These are phyloP conservation scores for Petrocephalus sullivani DNA, from an alignment of 2,797 vertebrate species.

Conservation along the genomic window DNA sequence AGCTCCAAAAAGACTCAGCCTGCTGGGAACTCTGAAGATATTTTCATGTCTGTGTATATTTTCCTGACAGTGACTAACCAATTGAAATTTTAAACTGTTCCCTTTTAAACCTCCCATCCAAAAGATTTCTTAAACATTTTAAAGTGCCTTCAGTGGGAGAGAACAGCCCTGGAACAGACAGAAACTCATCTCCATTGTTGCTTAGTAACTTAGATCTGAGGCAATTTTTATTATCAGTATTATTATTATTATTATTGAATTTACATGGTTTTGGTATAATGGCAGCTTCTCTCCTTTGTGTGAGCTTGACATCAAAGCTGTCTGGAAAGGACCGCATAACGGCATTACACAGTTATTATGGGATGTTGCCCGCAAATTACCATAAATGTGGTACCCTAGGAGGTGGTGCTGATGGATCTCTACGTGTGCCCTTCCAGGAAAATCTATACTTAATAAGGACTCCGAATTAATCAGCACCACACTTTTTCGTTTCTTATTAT, in stretches of 20 bases:
- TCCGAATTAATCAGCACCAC: background rate
- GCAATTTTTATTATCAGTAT: background rate
- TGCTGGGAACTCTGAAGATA: constrained; percentile 24
- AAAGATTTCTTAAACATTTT: constrained; percentile 58
- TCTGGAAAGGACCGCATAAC: background rate
- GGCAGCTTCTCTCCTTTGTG: constrained; percentile 26
- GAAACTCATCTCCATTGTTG: background rate
- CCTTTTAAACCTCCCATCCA: constrained; percentile 54
- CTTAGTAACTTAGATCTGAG: background rate
- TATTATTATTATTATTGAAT: background rate
- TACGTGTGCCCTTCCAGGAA: constrained; percentile 3
- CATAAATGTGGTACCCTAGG: background rate
- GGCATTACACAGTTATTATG: background rate
- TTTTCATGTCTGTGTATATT: constrained; percentile 6
- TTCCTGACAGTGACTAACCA: constrained; percentile 51
- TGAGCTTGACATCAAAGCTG: background rate
- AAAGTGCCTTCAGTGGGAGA: constrained; percentile 71
- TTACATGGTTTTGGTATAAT: background rate
- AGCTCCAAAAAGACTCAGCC: background rate
- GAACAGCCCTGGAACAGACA: constrained; percentile 34
- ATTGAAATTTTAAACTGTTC: constrained; percentile 57
- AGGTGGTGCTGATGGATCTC: background rate
- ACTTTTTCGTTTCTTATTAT: background rate
- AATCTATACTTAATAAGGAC: background rate
- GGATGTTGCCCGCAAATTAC: background rate